Evolutionary conservation across 2,113 vertebrate species (phyloP), one percentile per base, ranked within the genome.

Genomic region (Heterotis niloticus): DNA sequence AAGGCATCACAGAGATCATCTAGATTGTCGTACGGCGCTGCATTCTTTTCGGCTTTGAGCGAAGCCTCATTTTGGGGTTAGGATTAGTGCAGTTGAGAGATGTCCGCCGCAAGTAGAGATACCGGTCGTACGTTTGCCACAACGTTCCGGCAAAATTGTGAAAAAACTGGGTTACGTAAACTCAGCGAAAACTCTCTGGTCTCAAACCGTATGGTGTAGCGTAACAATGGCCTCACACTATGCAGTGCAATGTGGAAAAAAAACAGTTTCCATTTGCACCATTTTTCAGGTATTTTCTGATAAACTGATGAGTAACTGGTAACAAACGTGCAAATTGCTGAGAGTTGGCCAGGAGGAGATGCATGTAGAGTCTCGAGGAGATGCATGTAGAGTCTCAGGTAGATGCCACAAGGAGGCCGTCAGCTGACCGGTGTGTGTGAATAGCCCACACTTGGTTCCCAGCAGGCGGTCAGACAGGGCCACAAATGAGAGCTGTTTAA

Each of bases 401-500:
- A n/a, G 52, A 76, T 23, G 70, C 75, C 75, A 79, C 80, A 51
- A 28, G 12, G 76, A 80, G 82, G 75, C 79, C 66, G 77, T 79
- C 64, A 86, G 78, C 86, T 84, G 87, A 88, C 89, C 79, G 87
- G 81, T 77, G 86, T 82, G 78, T 85, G 84, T 86, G 85, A 91
- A 92, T 90, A 92, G 91, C 91, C 92, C 91, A 91, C 83, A 84
- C 77, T 81, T 87, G 82, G 83, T 81, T 88, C 85, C 78, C 87
- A 81, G 82, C 83, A 84, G 80, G 86, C 89, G 88, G 84, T 86
- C 89, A 88, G 90, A 88, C 88, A 85, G 89, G 91, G 89, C 87
- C 78, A 86, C 62, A 83, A 88, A 90, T 90, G 86, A 92, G 90
- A 90, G 89, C 86, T 88, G 86, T 90, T 87, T 84, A 86, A 86